A percentile compares a stretch with the other conserved stretches of the same genome.
phyloP scores from a whole-genome alignment of 2,888 invertebrate genomes.

The Diaperis boleti region DNA sequence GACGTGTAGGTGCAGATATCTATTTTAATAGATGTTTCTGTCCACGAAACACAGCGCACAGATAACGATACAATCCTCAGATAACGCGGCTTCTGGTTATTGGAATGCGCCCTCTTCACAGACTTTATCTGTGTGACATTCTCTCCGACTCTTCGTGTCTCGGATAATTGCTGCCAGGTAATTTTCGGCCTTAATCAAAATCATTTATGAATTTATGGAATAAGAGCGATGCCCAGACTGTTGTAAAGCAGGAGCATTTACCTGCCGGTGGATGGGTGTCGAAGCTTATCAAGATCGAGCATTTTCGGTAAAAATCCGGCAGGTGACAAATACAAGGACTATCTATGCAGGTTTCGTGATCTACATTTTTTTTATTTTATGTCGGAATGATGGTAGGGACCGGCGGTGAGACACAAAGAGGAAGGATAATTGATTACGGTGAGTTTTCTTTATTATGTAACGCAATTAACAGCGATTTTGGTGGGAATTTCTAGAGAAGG shows the following conservation, averaged over 20 bases:
- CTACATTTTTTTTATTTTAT: background rate
- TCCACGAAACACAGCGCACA: slow-evolving; percentile 55
- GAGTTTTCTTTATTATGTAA: slow-evolving; percentile 10
- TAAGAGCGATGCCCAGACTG: background rate
- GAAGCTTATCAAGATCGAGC: slow-evolving; percentile 24
- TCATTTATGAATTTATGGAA: background rate
- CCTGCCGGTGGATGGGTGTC: slow-evolving; percentile 18
- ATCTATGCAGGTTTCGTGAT: slow-evolving; percentile 9
- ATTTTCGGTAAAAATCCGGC: slow-evolving; percentile 42
- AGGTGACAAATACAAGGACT: slow-evolving; percentile 47
- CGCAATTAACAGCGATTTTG: background rate
- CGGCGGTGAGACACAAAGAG: slow-evolving; percentile 6
- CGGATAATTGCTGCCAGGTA: slow-evolving; percentile 14
- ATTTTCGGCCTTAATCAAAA: background rate
- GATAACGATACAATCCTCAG: slow-evolving; percentile 56
- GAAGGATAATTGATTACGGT: slow-evolving; percentile 6
- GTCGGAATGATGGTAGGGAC: background rate
- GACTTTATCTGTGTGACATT: slow-evolving; percentile 49
- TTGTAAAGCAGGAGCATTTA: no score
- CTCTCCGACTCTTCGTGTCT: slow-evolving; percentile 13
- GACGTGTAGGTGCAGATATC: slow-evolving; percentile 49
- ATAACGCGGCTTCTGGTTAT: slow-evolving; percentile 49
- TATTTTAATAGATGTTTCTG: slow-evolving; percentile 61
- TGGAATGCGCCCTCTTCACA: slow-evolving; percentile 47
- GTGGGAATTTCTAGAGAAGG: background rate